phyloP scores from a whole-genome alignment of 2,113 vertebrate genomes.

The Eulemur rufifrons region DNA sequence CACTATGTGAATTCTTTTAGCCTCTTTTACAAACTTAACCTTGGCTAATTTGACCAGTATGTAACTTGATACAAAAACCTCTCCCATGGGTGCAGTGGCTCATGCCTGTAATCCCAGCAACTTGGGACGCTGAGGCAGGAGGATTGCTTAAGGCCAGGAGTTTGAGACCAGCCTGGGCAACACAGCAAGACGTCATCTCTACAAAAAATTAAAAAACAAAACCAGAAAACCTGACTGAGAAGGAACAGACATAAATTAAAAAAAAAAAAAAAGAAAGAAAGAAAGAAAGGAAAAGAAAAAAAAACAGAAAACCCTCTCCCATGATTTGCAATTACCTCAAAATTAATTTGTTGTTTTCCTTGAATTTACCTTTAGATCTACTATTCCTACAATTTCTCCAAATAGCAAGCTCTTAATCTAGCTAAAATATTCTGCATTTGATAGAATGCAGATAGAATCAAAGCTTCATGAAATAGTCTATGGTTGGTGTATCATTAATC shows the following conservation, averaged over 20 bases:
- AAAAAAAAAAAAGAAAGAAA: no score
- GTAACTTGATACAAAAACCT: background rate
- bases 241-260: no score
- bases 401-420: background rate
- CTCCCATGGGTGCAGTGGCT: background rate
- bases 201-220: no score
- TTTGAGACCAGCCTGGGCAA: no score
- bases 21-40: background rate
- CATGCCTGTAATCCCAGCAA: no score
- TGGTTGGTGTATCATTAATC: background rate
- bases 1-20: background rate
- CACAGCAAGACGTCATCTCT: no score
- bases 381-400: background rate
- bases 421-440: background rate
- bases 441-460: background rate
- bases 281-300: no score
- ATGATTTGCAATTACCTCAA: slow-evolving; percentile 8
- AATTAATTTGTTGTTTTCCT: slow-evolving; percentile 12
- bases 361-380: background rate
- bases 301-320: background rate
- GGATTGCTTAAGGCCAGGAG: no score
- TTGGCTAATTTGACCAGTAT: background rate
- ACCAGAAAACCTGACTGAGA: background rate
- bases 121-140: no score
- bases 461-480: background rate